Evolutionary conservation across 2,888 invertebrate genomes (phyloP), one percentile per base, ranked within the genome.

Genomic region (Cryptocephalus moraei): DNA sequence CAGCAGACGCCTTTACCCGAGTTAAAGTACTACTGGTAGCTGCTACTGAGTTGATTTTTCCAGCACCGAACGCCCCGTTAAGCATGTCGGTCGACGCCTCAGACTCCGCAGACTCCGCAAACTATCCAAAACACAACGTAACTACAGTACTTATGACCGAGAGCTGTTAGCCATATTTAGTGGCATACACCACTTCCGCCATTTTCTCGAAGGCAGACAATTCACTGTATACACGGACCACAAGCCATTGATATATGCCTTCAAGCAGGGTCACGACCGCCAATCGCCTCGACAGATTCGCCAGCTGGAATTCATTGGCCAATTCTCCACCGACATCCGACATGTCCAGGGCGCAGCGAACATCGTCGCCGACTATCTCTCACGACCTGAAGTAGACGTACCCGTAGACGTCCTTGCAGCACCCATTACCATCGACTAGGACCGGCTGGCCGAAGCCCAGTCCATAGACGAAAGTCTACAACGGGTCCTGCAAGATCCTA

Each of bases 101-200:
- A 6, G 12, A 36, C 36, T 9, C 38, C 1, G 63, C 66, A 22
- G n/a, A n/a, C n/a, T n/a, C n/a, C n/a, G n/a, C n/a, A n/a, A n/a
- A n/a, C n/a, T n/a, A n/a, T n/a, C n/a, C n/a, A n/a, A n/a, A n/a
- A n/a, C n/a, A n/a, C n/a, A n/a, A n/a, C n/a, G n/a, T n/a, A n/a
- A n/a, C n/a, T n/a, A n/a, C n/a, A n/a, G n/a, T n/a, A n/a, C n/a
- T n/a, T n/a, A n/a, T n/a, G n/a, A n/a, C n/a, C n/a, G n/a, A n/a
- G n/a, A n/a, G n/a, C n/a, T n/a, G n/a, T n/a, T n/a, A n/a, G n/a
- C n/a, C n/a, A n/a, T n/a, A n/a, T n/a, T n/a, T n/a, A n/a, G n/a
- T n/a, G n/a, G n/a, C n/a, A n/a, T n/a, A n/a, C n/a, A n/a, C n/a
- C n/a, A n/a, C n/a, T n/a, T n/a, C n/a, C n/a, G n/a, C n/a, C n/a